Evolutionary conservation across 30 jellyfish, hydroid and myxozoan species (phyloP), one percentile per base, ranked within the genome.

Genomic region (Sanderia malayensis): DNA sequence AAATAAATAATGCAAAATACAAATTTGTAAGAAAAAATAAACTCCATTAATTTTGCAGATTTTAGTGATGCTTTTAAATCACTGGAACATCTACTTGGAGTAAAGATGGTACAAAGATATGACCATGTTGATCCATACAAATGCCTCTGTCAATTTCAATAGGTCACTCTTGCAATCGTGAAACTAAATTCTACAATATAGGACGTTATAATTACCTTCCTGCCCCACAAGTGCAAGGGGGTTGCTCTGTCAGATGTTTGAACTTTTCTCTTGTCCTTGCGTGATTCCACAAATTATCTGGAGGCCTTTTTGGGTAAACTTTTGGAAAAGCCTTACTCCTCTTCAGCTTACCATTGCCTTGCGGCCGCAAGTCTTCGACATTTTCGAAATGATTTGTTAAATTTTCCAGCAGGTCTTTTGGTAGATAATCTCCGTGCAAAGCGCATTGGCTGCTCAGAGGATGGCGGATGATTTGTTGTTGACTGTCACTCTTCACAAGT

Each of bases 211-310:
- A n/a, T n/a, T 73, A 88, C 97, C 97, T 80, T 73, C 97, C 97
- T 32, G 97, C 97, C 19, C 97, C 97, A 73, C 97, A 88, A 15
- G 74, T 79, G 65, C 97, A 88, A 11, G 97, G 95, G 9, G 97
- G 95, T 73, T 88, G 97, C 37, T 81, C 95, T 31, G 86, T 74
- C 45, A 88, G 66, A 66, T 88, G 97, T 49, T 88, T 88, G 72
- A 76, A 81, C 44, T 83, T 88, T 46, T 71, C 91, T 32, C 95
- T 65, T 2, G 94, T 77, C 46, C 31, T 63, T 6, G 93, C 76
- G 70, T 88, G 95, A 61, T 88, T 79, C 97, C 97, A 88, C 9
- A 81, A 30, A 55, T 88, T 88, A 53, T 88, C 95, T 17, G 92
- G 80, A 1, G 89, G 93, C 44, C 87, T 64, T 45, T 68, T 85